Percentiles rank a stretch among this genome's conserved stretches.
phyloP scores from a whole-genome alignment of 2,888 invertebrate species.

The Apodemia zela region DNA sequence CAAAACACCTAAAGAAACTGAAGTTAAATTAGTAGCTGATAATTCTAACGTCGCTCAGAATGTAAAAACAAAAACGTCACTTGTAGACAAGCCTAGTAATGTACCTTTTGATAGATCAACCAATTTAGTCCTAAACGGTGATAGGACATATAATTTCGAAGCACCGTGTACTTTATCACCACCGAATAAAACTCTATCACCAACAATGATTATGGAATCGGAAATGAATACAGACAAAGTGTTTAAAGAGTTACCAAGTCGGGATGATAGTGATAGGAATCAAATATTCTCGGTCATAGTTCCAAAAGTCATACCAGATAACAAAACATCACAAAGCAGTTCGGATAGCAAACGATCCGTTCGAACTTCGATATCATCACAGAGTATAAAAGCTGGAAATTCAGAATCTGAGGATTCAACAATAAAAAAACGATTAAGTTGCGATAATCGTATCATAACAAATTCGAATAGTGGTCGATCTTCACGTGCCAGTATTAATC shows the following conservation, averaged over 20 bases:
- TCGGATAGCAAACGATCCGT: constrained; percentile 60
- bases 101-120: constrained; percentile 52
- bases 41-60: constrained; percentile 36
- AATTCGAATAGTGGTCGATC: constrained; percentile 55
- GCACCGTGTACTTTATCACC: constrained; percentile 67
- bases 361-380: constrained; percentile 56
- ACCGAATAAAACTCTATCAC: constrained; percentile 68
- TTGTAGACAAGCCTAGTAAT: constrained; percentile 59
- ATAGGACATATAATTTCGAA: constrained; percentile 54
- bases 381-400: constrained; percentile 58
- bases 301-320: constrained; percentile 60
- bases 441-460: constrained; percentile 66
- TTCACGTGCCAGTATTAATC: constrained; percentile 62
- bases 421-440: constrained; percentile 63
- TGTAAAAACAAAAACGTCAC: constrained; percentile 48
- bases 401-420: constrained; percentile 72
- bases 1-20: constrained; percentile 66
- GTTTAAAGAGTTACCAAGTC: constrained; percentile 62
- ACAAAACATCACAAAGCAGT: constrained; percentile 47
- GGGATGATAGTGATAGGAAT: constrained; percentile 49
- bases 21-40: constrained; percentile 76
- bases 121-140: constrained; percentile 53
- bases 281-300: constrained; percentile 75
- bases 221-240: constrained; percentile 62
- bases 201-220: constrained; percentile 65